Percentiles rank a stretch among this genome's conserved stretches.
Evolutionary conservation across 2,113 vertebrate genomes (phyloP).

Genomic region (Channa argus): DNA sequence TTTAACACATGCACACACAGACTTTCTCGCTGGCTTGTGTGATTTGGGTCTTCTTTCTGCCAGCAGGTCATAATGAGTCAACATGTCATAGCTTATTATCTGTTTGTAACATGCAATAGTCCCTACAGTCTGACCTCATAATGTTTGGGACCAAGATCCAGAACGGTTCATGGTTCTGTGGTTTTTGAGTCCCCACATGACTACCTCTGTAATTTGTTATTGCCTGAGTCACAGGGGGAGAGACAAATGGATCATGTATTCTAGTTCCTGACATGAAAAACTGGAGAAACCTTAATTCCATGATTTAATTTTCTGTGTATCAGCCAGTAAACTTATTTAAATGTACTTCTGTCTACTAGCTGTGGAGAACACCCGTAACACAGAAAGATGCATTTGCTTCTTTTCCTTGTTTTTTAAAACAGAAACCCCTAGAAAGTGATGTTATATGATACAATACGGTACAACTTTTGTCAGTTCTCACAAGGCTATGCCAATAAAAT

Average conservation of each 20-base stretch:
- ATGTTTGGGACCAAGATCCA: slow-evolving; percentile 41
- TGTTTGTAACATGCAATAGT: slow-evolving; percentile 58
- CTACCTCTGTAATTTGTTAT: slow-evolving; percentile 47
- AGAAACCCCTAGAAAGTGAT: neutral
- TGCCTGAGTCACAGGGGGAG: slow-evolving; percentile 9
- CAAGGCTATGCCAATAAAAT: no score
- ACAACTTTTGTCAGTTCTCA: no score
- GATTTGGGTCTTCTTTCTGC: slow-evolving; percentile 54
- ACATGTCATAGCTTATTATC: slow-evolving; percentile 71
- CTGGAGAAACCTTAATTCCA: slow-evolving; percentile 14
- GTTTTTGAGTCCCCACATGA: slow-evolving; percentile 8
- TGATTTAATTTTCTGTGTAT: slow-evolving; percentile 15
- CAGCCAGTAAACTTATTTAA: neutral
- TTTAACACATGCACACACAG: neutral
- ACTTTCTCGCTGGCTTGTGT: slow-evolving; percentile 31
- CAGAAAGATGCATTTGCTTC: neutral
- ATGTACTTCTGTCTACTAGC: neutral
- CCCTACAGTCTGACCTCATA: slow-evolving; percentile 44
- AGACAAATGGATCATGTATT: slow-evolving; percentile 19
- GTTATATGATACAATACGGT: no score
- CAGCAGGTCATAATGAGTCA: slow-evolving; percentile 65
- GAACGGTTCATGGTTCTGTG: slow-evolving; percentile 14
- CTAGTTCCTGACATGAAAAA: slow-evolving; percentile 6
- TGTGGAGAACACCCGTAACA: neutral
- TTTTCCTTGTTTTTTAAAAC: neutral